phyloP scores from a whole-genome alignment of 2,888 invertebrate species.

The Eupithecia subumbrata region DNA sequence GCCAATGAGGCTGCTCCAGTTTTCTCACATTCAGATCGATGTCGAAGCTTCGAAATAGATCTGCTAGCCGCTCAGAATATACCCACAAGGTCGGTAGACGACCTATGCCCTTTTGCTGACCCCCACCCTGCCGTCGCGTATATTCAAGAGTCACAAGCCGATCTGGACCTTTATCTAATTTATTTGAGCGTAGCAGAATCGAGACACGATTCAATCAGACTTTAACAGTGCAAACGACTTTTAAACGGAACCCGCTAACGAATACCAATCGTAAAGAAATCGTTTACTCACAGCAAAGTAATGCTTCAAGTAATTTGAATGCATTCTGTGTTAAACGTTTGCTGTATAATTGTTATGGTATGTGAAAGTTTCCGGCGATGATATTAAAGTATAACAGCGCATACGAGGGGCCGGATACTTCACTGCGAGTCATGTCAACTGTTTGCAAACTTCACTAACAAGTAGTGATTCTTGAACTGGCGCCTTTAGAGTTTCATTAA shows the following conservation, averaged over 20 bases:
- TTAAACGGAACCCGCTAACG: slow-evolving; percentile 19
- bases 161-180: slow-evolving; percentile 52
- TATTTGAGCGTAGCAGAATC: slow-evolving; percentile 43
- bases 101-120: slow-evolving; percentile 70
- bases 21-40: slow-evolving; percentile 67
- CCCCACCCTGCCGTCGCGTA: slow-evolving; percentile 51
- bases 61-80: slow-evolving; percentile 67
- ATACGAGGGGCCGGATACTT: slow-evolving; percentile 59
- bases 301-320: slow-evolving; percentile 45
- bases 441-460: slow-evolving; percentile 66
- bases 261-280: slow-evolving; percentile 32
- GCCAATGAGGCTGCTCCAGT: slow-evolving; percentile 76
- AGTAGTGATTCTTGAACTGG: slow-evolving; percentile 59
- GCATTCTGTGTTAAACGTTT: slow-evolving; percentile 47
- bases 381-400: slow-evolving; percentile 61
- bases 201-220: slow-evolving; percentile 31
- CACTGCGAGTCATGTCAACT: slow-evolving; percentile 61
- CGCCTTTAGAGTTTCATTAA: slow-evolving; percentile 56
- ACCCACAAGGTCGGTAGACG: slow-evolving; percentile 68
- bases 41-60: slow-evolving; percentile 70
- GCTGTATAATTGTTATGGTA: slow-evolving; percentile 49
- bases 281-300: slow-evolving; percentile 26
- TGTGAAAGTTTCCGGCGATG: slow-evolving; percentile 59
- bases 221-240: slow-evolving; percentile 16
- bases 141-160: slow-evolving; percentile 52